Evolutionary conservation across 2,113 vertebrate genomes (phyloP).

Genomic region (Lophotis ruficrista): DNA sequence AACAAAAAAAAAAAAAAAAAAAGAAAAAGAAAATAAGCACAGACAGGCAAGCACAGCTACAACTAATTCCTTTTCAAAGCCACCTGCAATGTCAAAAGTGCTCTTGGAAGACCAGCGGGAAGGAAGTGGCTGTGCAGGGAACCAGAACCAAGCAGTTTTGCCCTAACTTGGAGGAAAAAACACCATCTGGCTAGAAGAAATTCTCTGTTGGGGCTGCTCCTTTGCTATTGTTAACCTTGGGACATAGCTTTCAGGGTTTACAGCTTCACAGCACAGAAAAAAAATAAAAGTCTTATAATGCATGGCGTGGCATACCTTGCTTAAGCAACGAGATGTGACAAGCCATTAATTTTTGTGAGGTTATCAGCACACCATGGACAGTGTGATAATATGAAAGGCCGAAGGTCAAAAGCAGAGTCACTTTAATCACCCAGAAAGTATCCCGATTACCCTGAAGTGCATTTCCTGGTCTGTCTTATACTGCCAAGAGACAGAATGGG

Average conservation of each 20-base stretch:
- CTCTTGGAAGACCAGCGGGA: not conserved
- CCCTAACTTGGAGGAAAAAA: not conserved
- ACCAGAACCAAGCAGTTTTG: accelerated
- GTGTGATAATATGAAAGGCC: not conserved
- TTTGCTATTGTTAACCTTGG: not conserved
- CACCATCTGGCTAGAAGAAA: not conserved
- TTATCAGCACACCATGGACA: not conserved
- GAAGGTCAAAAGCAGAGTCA: not conserved
- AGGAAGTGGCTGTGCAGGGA: not conserved
- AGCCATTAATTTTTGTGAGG: not conserved
- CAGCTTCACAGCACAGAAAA: not conserved
- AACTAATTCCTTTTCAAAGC: not conserved
- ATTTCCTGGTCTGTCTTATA: not conserved
- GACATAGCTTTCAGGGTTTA: not conserved
- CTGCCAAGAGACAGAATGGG: not conserved
- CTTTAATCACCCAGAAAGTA: not conserved
- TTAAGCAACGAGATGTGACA: not conserved
- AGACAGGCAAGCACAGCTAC: not conserved
- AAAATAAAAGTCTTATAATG: not conserved
- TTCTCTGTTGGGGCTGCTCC: not conserved
- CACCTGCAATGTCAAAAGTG: not conserved
- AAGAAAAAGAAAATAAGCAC: not conserved
- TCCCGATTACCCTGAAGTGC: not conserved
- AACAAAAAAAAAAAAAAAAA: not conserved
- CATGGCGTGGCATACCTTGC: accelerated